Evolutionary conservation across 2,113 vertebrate species (phyloP).

Genomic region (Eupsittula cactorum): DNA sequence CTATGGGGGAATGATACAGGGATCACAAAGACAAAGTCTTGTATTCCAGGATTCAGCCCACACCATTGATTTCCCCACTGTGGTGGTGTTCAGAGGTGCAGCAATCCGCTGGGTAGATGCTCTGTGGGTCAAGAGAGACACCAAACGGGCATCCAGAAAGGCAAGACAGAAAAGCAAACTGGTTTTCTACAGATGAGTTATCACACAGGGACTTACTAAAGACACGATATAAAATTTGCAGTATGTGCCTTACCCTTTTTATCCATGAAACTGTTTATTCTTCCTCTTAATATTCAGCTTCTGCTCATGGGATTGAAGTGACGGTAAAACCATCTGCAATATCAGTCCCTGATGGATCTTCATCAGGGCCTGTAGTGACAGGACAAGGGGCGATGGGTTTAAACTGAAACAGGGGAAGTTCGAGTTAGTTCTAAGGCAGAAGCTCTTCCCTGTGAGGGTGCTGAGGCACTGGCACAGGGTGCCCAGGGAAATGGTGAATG

Average conservation of each 20-base stretch:
- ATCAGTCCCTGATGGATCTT: not conserved
- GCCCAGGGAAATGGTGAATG: too few species aligned
- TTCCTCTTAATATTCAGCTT: not conserved
- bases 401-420: not conserved
- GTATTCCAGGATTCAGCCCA: not conserved
- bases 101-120: not conserved
- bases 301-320: not conserved
- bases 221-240: not conserved
- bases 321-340: not conserved
- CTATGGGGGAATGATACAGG: not conserved
- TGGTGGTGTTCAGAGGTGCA: not conserved
- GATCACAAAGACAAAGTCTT: not conserved
- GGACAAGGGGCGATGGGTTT: not conserved
- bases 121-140: not conserved
- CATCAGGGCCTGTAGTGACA: not conserved
- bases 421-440: not conserved
- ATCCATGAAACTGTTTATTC: not conserved
- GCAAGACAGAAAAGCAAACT: not conserved
- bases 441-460: not conserved
- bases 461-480: too few species aligned
- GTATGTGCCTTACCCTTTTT: not conserved
- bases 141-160: not conserved
- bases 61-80: not conserved
- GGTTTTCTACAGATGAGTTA: not conserved
- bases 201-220: not conserved